Base-by-base conservation (phyloP, 2,797 vertebrate species). In the Amblyopsis hoosieri region DNA sequence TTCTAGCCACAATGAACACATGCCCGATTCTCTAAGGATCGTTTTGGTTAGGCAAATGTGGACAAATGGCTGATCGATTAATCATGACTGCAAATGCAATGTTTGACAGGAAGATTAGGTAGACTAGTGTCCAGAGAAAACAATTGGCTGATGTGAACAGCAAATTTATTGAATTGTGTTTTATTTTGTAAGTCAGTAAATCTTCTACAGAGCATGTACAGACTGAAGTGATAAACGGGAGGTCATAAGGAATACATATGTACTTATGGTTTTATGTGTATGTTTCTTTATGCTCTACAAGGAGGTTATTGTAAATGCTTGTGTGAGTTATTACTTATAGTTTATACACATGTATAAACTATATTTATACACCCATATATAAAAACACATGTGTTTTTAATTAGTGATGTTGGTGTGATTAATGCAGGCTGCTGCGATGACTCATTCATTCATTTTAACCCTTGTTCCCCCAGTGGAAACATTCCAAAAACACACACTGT, bases 331-430 rank as follows among this genome's bases (percentile, higher is more conserved):
- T 17, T 73, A 68, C 76, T 75, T 70, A 64, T 50, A 57, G 69
- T 67, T 58, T 66, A 45, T 69, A 58, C 75, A 67, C 50, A 81
- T 79, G 76, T 74, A 78, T 23, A 23, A 23, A 23, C 3, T 23
- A 23, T 23, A 63, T 52, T 55, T 74, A 74, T 71, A 45, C 62
- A 75, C 59, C 49, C 2, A 2, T 42, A 67, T 56, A 84, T 64
- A 78, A 82, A 88, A 84, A 83, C 79, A 87, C 82, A 88, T 87
- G 62, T 69, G 91, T 87, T 78, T 90, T 94, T 89, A 92, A 89
- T 93, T 89, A 79, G 87, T 84, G 90, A 92, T 89, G 90, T 92
- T 87, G 90, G 90, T 90, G 92, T 93, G 91, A 93, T 93, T 94
- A 87, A 76, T 92, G 85, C 89, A 89, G 91, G 91, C 83, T 87